Conservation (phyloP, 1,140 invertebrate species). For the Helicorthomorpha holstii region DNA sequence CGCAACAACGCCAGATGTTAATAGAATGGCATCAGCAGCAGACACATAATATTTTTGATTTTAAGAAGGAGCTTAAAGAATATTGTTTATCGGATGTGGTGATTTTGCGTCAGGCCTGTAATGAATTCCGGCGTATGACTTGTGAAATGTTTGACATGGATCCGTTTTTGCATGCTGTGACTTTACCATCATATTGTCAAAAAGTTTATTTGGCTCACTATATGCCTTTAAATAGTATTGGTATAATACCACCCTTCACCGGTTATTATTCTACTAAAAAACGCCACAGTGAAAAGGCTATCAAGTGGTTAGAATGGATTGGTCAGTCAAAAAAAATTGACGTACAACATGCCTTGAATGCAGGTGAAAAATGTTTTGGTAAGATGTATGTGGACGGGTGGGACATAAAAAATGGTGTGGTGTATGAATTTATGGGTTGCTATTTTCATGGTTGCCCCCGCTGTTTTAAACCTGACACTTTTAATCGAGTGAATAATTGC, state of each 20-base stretch:
- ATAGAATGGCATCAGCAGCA: no score
- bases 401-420: neutral
- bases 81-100: slow-evolving; percentile 9
- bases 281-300: neutral
- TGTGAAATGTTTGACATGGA: neutral
- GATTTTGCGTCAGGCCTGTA: slow-evolving; percentile 3
- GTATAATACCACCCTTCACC: slow-evolving; percentile 1
- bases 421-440: slow-evolving; percentile 15
- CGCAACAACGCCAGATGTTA: no score
- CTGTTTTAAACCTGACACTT: slow-evolving; percentile 9
- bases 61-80: slow-evolving; percentile 1
- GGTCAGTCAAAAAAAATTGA: neutral
- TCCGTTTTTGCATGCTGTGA: slow-evolving; percentile 6
- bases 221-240: slow-evolving; percentile 5
- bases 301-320: slow-evolving; percentile 8
- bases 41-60: slow-evolving; percentile 3
- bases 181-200: slow-evolving; percentile 8
- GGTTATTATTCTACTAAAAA: slow-evolving; percentile 1
- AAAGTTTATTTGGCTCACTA: neutral
- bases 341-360: slow-evolving; percentile 4
- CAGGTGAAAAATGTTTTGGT: neutral
- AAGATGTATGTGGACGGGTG: slow-evolving; percentile 5
- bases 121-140: slow-evolving; percentile 3
- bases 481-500: slow-evolving; percentile 1
- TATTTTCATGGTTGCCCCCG: slow-evolving; percentile 14